phyloP scores from a whole-genome alignment of 2,888 invertebrate species.

The Panzeria rudis region DNA sequence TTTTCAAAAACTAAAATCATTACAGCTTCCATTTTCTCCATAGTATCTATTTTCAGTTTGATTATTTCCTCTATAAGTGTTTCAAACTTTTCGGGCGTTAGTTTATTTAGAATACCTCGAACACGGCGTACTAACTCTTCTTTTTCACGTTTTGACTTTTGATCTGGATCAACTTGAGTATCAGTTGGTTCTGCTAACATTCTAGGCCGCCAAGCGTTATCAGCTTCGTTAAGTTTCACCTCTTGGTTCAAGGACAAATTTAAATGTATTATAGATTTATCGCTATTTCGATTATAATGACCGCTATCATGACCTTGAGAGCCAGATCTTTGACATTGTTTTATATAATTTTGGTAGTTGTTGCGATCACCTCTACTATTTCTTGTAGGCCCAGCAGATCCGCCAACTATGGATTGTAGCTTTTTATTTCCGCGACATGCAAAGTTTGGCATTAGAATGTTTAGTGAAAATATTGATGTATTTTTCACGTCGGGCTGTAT shows the following conservation, averaged over 20 bases:
- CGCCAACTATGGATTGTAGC: conserved; percentile 79
- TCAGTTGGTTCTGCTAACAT: conserved; percentile 82
- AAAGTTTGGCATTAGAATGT: conserved; percentile 79
- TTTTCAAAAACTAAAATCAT: conserved; percentile 97
- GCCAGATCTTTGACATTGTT: conserved; percentile 83
- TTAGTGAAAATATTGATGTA: no score
- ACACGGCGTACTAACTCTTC: conserved; percentile 91
- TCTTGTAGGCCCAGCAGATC: conserved; percentile 74
- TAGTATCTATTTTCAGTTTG: conserved; percentile 90
- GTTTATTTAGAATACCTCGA: conserved; percentile 94
- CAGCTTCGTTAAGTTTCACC: conserved; percentile 92
- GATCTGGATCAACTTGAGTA: conserved; percentile 61
- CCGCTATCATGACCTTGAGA: conserved; percentile 76
- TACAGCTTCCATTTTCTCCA: conserved; percentile 91
- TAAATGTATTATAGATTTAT: conserved; percentile 85
- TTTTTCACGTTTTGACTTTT: conserved; percentile 75
- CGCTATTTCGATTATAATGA: conserved; percentile 82
- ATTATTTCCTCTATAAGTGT: conserved; percentile 91
- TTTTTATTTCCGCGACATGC: conserved; percentile 77
- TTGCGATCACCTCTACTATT: conserved; percentile 73
- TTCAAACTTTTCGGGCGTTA: conserved; percentile 97
- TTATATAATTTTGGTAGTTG: conserved; percentile 75
- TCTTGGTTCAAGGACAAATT: conserved; percentile 89
- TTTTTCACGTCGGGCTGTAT: conserved; percentile 88
- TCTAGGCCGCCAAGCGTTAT: conserved; percentile 96